Base-by-base conservation (phyloP, 2,888 invertebrate species). In the Theretra japonica region DNA sequence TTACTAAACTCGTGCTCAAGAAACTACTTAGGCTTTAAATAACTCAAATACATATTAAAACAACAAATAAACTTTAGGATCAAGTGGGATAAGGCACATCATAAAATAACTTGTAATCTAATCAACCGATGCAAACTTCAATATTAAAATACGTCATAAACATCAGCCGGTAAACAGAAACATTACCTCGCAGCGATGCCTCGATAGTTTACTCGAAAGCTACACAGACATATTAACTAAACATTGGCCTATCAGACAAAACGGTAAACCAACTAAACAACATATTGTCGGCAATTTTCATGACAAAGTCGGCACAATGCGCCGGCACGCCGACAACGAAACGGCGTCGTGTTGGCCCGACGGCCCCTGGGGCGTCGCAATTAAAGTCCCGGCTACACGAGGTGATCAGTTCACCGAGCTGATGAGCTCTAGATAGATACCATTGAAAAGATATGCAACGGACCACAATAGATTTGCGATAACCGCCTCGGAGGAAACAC, bases 341-440 rank as follows among this genome's bases (percentile, higher is more conserved):
- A 89, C 84, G 86, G 86, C 83, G 86, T 89, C 90, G 90, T 89
- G 91, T 90, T 84, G 87, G 84, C 81, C 88, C 84, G 84, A 79
- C 84, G 88, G 88, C 88, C 90, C 91, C 92, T 84, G 90, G 87
- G 89, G 92, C 91, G 88, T 84, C 86, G 90, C 88, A 91, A 91
- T 92, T 90, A 92, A 88, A 89, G 86, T 86, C 85, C 87, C 81
- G 83, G 82, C 83, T 83, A 82, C 84, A 82, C 77, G 80, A 84
- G 86, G 85, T 88, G 89, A 87, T 86, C 88, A 83, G 85, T 86
- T 84, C 82, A 84, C 83, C 81, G 77, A 79, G 78, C 82, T 83
- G 85, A 85, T 84, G 84, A 83, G 81, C 79, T 83, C 78, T 75
- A 75, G 74, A 78, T 76, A 79, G 77, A 82, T 81, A 81, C 76